Evolutionary conservation across 2,113 vertebrate genomes (phyloP).

Genomic region (Suncus etruscus): DNA sequence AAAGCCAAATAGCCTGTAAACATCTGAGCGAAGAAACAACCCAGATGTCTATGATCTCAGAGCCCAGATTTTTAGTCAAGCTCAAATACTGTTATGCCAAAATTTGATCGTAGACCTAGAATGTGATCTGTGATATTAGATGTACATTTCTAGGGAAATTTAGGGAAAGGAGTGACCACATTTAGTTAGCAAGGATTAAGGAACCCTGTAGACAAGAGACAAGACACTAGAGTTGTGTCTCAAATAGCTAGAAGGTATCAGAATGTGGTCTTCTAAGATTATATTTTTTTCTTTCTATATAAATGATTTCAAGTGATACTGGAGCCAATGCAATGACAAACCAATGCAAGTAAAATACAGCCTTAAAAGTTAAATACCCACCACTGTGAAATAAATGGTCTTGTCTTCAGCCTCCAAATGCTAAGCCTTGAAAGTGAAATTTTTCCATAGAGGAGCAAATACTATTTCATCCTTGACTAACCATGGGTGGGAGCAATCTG

Average conservation of each 20-base stretch:
- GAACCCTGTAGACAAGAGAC: not conserved
- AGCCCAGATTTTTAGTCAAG: not conserved
- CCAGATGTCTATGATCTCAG: not conserved
- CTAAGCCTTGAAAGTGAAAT: conserved; percentile 42
- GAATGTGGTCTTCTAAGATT: not conserved
- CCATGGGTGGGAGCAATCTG: conserved; percentile 59
- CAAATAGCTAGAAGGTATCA: not conserved
- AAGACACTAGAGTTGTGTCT: not conserved
- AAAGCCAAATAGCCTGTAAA: not conserved
- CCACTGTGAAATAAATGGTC: conserved; percentile 68
- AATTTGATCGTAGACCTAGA: not conserved
- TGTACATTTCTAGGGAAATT: not conserved
- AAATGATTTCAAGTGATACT: conserved; percentile 48
- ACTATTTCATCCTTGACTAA: conserved; percentile 70
- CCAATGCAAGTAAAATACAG: conserved; percentile 28
- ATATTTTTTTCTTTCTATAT: conserved; percentile 30
- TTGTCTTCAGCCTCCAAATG: conserved; percentile 66
- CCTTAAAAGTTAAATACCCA: conserved; percentile 49
- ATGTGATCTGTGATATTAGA: not conserved
- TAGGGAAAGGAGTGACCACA: not conserved
- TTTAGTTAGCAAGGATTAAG: not conserved
- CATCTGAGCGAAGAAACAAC: not conserved
- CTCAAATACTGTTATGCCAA: not conserved
- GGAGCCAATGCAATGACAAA: conserved; percentile 23
- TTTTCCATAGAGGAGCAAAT: conserved; percentile 61